Conservation (phyloP, 2,113 vertebrate genomes). For the Oreochromis spilurus region DNA sequence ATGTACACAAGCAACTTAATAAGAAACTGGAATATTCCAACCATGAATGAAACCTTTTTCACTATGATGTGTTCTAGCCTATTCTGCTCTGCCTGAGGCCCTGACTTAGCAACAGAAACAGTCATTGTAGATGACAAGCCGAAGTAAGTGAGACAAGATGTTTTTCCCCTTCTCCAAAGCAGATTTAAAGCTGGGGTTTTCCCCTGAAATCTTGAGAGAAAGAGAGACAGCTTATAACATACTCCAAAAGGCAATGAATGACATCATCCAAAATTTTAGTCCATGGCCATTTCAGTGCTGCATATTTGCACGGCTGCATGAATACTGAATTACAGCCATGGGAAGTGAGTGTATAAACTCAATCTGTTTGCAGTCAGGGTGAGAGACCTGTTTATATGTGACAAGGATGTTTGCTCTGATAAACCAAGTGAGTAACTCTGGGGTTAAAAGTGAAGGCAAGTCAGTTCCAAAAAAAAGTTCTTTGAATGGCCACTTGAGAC, state of each 20-base stretch:
- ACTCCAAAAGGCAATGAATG: constrained; percentile 37
- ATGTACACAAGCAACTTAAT: not conserved
- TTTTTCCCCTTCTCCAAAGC: not conserved
- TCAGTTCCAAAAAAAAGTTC: not conserved
- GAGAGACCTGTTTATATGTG: not conserved
- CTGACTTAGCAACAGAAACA: constrained; percentile 1
- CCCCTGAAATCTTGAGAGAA: constrained; percentile 24
- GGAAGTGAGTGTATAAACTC: constrained; percentile 11
- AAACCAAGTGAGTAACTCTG: not conserved
- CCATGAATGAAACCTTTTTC: not conserved
- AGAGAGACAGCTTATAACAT: not conserved
- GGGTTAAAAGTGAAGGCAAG: not conserved
- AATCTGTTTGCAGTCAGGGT: not conserved
- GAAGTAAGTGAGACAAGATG: constrained; percentile 9
- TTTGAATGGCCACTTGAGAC: not conserved
- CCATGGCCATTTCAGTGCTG: constrained; percentile 27
- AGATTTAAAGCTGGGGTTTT: constrained; percentile 37
- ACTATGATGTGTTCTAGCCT: not conserved
- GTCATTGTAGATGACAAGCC: constrained; percentile 5
- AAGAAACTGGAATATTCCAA: not conserved
- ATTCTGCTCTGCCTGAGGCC: not conserved
- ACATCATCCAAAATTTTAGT: constrained; percentile 52
- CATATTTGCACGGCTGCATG: constrained; percentile 50
- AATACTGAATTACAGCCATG: constrained; percentile 28
- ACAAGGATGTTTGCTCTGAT: constrained; percentile 1